Base-by-base conservation (phyloP, 1,140 invertebrate genomes). In the Caerostris darwini region DNA sequence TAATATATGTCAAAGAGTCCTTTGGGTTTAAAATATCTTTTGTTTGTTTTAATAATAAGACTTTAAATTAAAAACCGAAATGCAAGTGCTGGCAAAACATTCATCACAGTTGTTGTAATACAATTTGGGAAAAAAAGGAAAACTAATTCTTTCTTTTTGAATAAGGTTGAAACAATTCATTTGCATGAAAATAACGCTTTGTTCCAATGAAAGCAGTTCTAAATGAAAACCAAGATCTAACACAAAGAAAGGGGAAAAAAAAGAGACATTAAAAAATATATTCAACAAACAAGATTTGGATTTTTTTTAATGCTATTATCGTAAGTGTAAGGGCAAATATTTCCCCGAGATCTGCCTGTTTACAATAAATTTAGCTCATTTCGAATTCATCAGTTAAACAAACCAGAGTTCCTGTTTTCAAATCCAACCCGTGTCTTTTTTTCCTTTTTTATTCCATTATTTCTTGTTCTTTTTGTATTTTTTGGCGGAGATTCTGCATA, bases 341-440 rank as follows among this genome's bases (percentile, higher is more conserved):
- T 90, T 90, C 56, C 88, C 59, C 69, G 12, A 81, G 69, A 77
- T 81, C 69, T 90, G 14, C 17, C 50, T 90, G 89, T 90, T 90
- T 90, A 90, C 89, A 90, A 90, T 90, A 90, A 90, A 77, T 90
- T 90, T 90, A 90, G 81, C 89, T 90, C 89, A 90, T 90, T 90
- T 90, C 19, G 19, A 81, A 90, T 90, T 90, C 89, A 90, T 90
- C 89, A 90, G 69, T 17, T 89, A n/a, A 14, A 81, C 54, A 90
- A 90, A 90, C 69, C 7, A 7, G 50, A 54, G 10, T 67, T 67
- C 50, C 87, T 67, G 34, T 87, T 64, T 17, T 67, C 19, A 19
- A 34, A 77, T 10, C 59, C 61, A 10, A 89, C 54, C 64, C 53
- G n/a, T 14, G n/a, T 71, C 19, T 89, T 89, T 56, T 50, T 50